Evolutionary conservation across 92 coral and sea anemone genomes (phyloP), one percentile per base, ranked within the genome.

Genomic region (Phymanthus crucifer): DNA sequence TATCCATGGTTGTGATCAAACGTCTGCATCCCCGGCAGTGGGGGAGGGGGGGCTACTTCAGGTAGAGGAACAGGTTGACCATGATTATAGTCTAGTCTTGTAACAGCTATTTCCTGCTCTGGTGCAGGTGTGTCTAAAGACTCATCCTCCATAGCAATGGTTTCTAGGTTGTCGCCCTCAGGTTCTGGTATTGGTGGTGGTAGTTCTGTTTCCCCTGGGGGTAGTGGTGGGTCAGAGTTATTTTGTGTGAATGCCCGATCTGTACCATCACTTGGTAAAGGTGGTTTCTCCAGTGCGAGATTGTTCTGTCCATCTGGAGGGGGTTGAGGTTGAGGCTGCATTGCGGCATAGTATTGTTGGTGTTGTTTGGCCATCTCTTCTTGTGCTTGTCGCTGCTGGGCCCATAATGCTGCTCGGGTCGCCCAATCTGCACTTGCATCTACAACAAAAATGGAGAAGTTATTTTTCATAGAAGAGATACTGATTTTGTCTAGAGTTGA

Each of bases 391-490:
- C 98, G 78, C 61, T 95, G 98, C 70, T 95, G 97, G 2, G 98
- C 98, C 98, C 98, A 95, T 56, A 95, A 43, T 66, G 98, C 98
- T 37, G 98, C 98, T 70, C 90, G 83, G 17, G 98, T 92, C 29
- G 98, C 98, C 98, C 98, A 95, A 78, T 93, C 90, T 75, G 94
- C 91, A 64, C 92, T 93, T 19, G 97, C 69, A 75, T 91, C 98
- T 95, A 73, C 1, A 61, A 66, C 56, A 21, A 21, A 54, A 76
- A 88, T 27, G 78, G 80, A 32, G 72, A 29, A 66, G 29, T 45
- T 48, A n/a, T 40, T n/a, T 26, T 69, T 9, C 66, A 47, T 67
- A 70, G 69, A 57, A 18, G 11, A 29, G 4, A 40, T 36, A 29
- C 37, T n/a, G n/a, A n/a, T n/a, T n/a, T n/a, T n/a, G n/a, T n/a